phyloP scores from a whole-genome alignment of 2,113 vertebrate species.

The Cyphomyrus plagiostoma region DNA sequence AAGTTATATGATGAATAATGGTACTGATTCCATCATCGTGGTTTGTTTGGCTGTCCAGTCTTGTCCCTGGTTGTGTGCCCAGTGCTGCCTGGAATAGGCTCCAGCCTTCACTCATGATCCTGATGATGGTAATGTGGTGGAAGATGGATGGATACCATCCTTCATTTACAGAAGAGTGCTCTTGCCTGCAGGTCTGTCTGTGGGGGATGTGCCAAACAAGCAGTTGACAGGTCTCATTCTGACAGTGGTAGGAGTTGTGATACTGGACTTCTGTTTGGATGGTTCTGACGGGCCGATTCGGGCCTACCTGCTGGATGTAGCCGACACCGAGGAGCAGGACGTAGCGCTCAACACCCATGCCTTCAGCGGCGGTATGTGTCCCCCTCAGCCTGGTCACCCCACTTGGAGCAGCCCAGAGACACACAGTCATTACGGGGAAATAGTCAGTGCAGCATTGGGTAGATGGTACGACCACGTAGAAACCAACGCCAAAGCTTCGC shows the following conservation, averaged over 20 bases:
- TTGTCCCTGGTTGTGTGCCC: background rate
- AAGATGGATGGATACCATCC: background rate
- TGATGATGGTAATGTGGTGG: background rate
- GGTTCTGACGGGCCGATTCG: slow-evolving; percentile 90
- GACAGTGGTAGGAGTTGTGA: slow-evolving; percentile 88
- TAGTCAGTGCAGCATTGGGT: background rate
- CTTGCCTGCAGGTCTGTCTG: slow-evolving; percentile 66
- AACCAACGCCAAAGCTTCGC: background rate
- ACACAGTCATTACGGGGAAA: background rate
- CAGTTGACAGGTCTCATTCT: slow-evolving; percentile 90
- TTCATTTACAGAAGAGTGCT: background rate
- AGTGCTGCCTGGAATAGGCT: background rate
- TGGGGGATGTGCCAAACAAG: slow-evolving; percentile 72
- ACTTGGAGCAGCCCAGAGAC: background rate
- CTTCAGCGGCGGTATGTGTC: slow-evolving; percentile 76
- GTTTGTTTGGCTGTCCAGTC: background rate
- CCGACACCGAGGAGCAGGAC: slow-evolving; percentile 92
- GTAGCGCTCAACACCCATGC: slow-evolving; percentile 97
- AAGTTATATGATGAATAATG: background rate
- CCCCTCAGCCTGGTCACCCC: background rate
- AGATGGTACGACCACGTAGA: background rate
- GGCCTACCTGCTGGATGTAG: slow-evolving; percentile 90
- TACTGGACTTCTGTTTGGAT: slow-evolving; percentile 89
- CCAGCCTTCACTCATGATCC: background rate
- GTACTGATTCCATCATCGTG: background rate